Base-by-base conservation (phyloP, 1,140 invertebrate genomes). In the Glossosoma conforme region DNA sequence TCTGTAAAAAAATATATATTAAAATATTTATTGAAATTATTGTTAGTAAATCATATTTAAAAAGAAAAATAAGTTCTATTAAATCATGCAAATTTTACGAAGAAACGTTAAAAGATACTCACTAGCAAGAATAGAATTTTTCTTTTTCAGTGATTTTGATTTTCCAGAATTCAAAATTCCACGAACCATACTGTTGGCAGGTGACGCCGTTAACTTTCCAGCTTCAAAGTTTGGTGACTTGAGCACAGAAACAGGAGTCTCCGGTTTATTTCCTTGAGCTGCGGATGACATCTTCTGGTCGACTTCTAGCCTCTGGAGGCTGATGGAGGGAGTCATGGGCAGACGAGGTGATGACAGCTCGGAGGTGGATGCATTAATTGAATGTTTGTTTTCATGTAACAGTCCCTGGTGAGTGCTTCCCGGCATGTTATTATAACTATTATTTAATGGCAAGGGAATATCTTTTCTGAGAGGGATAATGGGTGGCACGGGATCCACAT, bases 111-210 rank as follows among this genome's bases (percentile, higher is more conserved):
- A 38, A 33, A 20, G 22, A 8, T 49, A 77, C 76, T 77, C 64
- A 86, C 83, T 88, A 47, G 81, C 77, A 33, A 87, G 69, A 19
- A 87, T 72, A 6, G 81, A 81, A 62, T 86, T 84, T 65, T 82
- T 82, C 74, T 89, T 82, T 67, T 83, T 76, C 3, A 79, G 45
- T 32, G 67, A 71, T 44, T 69, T 62, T 1, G 65, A 67, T 60
- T 74, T 74, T 36, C 66, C 66, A 0, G 67, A 61, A 4, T 68
- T 65, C 51, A 74, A 66, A 11, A 74, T 66, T 11, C 64, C 67
- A 4, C 68, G 51, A 3, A 67, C 63, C 24, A 61, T 65, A 44
- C 62, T 56, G 46, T 59, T 44, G 1, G 54, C 44, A 33, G 44
- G 60, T 25, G 45, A 62, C 13, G 49, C 61, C 3, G 48, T 50